Evolutionary conservation across 2,888 invertebrate species (phyloP).

Genomic region (Phlogophora meticulosa): DNA sequence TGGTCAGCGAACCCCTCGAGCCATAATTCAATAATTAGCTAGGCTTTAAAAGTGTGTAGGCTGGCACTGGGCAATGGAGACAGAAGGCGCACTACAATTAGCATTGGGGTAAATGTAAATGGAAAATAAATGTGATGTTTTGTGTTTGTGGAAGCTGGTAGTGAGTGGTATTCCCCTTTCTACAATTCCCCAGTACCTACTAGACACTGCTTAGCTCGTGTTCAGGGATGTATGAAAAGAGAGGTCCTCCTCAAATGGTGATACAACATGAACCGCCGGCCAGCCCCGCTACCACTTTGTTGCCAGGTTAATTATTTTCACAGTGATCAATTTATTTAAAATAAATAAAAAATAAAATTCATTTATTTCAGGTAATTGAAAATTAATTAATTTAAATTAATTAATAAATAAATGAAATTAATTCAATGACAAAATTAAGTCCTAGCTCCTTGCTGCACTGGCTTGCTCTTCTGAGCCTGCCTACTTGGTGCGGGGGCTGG

Average conservation of each 20-base stretch:
- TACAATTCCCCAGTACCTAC: not conserved
- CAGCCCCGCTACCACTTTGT: not conserved
- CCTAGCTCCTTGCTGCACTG: too few species aligned
- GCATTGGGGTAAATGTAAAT: not conserved
- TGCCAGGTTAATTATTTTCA: not conserved
- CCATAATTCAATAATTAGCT: constrained; percentile 43
- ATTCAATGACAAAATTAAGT: too few species aligned
- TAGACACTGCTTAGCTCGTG: not conserved
- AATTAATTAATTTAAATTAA: too few species aligned
- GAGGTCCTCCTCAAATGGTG: not conserved
- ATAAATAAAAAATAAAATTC: too few species aligned
- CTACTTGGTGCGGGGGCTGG: not conserved
- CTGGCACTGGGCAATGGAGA: not conserved
- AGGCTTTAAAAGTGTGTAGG: constrained; percentile 11
- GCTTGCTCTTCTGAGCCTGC: not conserved
- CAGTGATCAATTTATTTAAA: too few species aligned
- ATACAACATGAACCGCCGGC: too few species aligned
- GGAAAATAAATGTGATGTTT: too few species aligned
- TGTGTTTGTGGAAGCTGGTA: too few species aligned
- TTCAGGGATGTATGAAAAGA: not conserved
- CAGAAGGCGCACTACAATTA: constrained; percentile 10
- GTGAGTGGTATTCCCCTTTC: too few species aligned
- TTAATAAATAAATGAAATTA: too few species aligned
- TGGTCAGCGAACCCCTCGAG: not conserved
- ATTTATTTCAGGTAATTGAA: too few species aligned